Conservation (phyloP, 2,797 vertebrate species). For the Luscinia luscinia region DNA sequence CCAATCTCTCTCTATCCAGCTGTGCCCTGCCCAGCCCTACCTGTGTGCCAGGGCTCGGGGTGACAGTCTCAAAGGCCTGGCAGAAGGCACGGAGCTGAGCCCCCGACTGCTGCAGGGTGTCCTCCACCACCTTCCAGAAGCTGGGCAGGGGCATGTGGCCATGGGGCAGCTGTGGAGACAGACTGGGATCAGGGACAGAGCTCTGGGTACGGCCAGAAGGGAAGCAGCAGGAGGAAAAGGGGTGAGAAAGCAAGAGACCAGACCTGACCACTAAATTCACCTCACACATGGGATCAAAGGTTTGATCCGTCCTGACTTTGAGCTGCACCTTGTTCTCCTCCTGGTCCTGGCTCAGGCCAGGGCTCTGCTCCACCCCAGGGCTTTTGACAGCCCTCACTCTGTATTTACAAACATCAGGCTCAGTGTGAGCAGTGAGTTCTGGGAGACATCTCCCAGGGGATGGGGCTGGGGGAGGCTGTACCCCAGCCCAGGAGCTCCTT, state of each 20-base stretch:
- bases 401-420: rapidly evolving
- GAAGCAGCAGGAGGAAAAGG: not conserved
- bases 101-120: slow-evolving; percentile 72
- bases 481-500: not conserved
- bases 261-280: not conserved
- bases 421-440: not conserved
- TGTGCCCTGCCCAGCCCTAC: slow-evolving; percentile 65
- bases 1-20: too few species aligned
- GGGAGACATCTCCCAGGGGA: not conserved
- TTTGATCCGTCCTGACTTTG: not conserved
- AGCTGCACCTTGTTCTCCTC: not conserved
- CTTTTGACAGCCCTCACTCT: not conserved
- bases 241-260: not conserved
- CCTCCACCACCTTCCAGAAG: slow-evolving; percentile 88
- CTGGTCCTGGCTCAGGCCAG: not conserved
- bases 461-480: rapidly evolving
- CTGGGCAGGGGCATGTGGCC: slow-evolving; percentile 73
- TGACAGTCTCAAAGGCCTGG: slow-evolving; percentile 80
- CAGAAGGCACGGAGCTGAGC: slow-evolving; percentile 78
- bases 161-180: slow-evolving; percentile 85
- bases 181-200: not conserved
- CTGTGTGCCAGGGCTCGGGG: slow-evolving; percentile 79
- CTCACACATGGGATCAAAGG: not conserved
- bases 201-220: not conserved
- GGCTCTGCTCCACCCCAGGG: not conserved